Percentiles rank a stretch among this genome's conserved stretches.
Evolutionary conservation across 2,113 vertebrate species (phyloP).

Genomic region (Centropristis striata): DNA sequence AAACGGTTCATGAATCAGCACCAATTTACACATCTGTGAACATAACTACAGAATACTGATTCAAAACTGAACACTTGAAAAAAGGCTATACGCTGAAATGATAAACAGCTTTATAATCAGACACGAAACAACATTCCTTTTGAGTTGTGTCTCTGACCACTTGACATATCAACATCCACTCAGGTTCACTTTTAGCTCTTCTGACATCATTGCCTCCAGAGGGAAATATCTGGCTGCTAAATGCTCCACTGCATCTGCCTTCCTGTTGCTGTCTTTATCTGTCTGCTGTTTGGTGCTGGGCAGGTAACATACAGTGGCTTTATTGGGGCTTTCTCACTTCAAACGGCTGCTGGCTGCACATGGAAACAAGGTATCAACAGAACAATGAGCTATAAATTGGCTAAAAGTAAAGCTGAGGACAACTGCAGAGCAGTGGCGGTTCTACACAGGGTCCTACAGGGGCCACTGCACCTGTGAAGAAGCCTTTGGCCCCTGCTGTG

Average conservation of each 20-base stretch:
- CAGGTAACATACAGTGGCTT: background rate
- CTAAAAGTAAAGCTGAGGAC: background rate
- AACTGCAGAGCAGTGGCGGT: background rate
- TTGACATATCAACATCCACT: background rate
- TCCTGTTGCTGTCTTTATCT: background rate
- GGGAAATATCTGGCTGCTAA: background rate
- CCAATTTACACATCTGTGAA: background rate
- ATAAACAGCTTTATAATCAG: background rate
- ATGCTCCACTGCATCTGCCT: background rate
- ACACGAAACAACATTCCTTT: background rate
- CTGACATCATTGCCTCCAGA: background rate
- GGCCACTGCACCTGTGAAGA: background rate
- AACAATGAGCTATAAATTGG: background rate
- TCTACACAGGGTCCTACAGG: no score
- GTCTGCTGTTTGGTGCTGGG: background rate
- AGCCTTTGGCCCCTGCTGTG: no score
- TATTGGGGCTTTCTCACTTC: no score
- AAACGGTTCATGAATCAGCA: background rate
- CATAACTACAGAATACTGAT: background rate
- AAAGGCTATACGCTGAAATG: background rate
- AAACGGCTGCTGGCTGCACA: background rate
- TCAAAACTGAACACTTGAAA: background rate
- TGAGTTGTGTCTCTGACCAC: background rate
- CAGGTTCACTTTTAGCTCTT: background rate
- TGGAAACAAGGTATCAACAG: background rate